phyloP scores from a whole-genome alignment of 2,888 invertebrate species.

The Hypercompe scribonia region DNA sequence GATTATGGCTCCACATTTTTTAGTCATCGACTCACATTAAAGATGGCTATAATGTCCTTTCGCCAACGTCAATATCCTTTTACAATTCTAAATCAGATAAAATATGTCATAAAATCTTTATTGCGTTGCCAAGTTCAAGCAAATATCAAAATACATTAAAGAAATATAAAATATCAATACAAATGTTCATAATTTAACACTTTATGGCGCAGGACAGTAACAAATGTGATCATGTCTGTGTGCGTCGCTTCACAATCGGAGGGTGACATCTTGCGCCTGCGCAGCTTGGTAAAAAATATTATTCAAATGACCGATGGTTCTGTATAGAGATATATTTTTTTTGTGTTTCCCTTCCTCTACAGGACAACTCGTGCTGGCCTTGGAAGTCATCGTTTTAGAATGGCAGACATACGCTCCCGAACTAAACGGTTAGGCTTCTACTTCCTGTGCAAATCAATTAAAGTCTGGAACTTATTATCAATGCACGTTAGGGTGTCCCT shows the following conservation, averaged over 20 bases:
- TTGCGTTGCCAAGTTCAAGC: slow-evolving; percentile 8
- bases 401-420: no score
- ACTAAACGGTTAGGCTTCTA: no score
- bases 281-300: slow-evolving; percentile 3
- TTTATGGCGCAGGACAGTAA: slow-evolving; percentile 13
- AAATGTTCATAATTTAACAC: slow-evolving; percentile 19
- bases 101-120: slow-evolving; percentile 19
- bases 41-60: slow-evolving; percentile 4
- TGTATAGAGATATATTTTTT: not conserved
- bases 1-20: slow-evolving; percentile 1
- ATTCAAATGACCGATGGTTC: not conserved
- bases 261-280: slow-evolving; percentile 16
- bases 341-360: no score
- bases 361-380: no score
- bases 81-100: slow-evolving; percentile 24
- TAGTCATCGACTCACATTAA: slow-evolving; percentile 2
- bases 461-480: no score
- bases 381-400: no score
- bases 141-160: slow-evolving; percentile 14
- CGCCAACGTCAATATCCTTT: slow-evolving; percentile 16
- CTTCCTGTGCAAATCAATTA: no score
- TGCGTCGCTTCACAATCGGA: slow-evolving; percentile 11
- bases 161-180: slow-evolving; percentile 13
- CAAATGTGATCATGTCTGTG: slow-evolving; percentile 13
- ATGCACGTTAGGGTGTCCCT: no score